These are phyloP conservation scores for Mallotus villosus DNA, from an alignment of 2,797 vertebrate species.

Conservation along the genomic window DNA sequence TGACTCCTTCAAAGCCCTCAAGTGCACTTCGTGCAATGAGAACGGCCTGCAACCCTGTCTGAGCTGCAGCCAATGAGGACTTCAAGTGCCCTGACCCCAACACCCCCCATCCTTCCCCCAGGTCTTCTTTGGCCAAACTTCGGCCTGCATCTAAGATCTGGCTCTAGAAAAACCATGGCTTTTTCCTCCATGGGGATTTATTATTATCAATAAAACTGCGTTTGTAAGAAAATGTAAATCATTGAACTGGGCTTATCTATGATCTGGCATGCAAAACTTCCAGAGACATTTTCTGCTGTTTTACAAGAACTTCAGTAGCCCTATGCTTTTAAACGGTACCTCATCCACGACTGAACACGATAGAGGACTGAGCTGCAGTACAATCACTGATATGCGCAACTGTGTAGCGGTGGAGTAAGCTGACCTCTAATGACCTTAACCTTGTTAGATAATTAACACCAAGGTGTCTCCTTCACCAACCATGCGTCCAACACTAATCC, in stretches of 20 bases:
- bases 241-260: slow-evolving; percentile 15
- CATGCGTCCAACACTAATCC: slow-evolving; percentile 51
- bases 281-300: background rate
- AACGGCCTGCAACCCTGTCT: slow-evolving; percentile 93
- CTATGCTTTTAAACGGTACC: background rate
- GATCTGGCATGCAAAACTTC: background rate
- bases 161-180: background rate
- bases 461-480: slow-evolving; percentile 42
- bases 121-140: slow-evolving; percentile 36
- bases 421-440: slow-evolving; percentile 39
- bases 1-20: slow-evolving; percentile 97
- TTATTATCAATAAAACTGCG: slow-evolving; percentile 34
- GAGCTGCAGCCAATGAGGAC: slow-evolving; percentile 80
- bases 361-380: background rate
- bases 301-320: no score
- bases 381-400: background rate
- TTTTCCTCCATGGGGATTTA: slow-evolving; percentile 57
- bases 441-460: slow-evolving; percentile 48
- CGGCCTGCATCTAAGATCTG: slow-evolving; percentile 43
- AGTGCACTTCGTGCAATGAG: slow-evolving; percentile 97
- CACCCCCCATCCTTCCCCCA: slow-evolving; percentile 13
- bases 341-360: background rate
- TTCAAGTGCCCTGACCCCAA: slow-evolving; percentile 66
- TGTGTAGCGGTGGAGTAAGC: slow-evolving; percentile 20
- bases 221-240: slow-evolving; percentile 63